Evolutionary conservation across 2,888 invertebrate species (phyloP).

Genomic region (Leuctra nigra): DNA sequence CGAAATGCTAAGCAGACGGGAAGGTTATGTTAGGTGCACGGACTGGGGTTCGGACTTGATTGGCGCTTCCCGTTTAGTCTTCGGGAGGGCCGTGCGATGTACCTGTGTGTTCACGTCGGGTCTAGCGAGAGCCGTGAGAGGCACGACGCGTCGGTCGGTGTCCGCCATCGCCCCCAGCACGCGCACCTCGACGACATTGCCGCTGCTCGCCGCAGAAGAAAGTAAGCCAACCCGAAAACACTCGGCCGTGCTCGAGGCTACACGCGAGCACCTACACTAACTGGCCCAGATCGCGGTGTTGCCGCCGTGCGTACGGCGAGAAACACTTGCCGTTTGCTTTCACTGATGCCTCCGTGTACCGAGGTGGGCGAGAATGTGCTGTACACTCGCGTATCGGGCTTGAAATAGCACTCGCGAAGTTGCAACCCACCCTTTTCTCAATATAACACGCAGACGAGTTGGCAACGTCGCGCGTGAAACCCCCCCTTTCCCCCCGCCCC

Average conservation of each 20-base stretch:
- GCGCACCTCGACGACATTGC: neutral
- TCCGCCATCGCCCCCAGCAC: too few species aligned
- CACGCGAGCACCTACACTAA: too few species aligned
- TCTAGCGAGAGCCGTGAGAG: neutral
- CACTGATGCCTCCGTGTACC: too few species aligned
- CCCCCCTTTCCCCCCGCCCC: conserved; percentile 15
- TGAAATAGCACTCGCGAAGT: neutral
- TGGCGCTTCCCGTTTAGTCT: too few species aligned
- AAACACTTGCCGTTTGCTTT: too few species aligned
- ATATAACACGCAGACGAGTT: neutral
- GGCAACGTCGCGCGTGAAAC: conserved; percentile 21
- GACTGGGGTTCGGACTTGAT: too few species aligned
- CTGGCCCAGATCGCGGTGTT: conserved; percentile 13
- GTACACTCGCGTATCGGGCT: neutral
- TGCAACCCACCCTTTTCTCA: neutral
- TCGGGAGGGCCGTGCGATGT: too few species aligned
- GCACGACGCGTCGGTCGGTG: neutral
- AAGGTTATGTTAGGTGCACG: too few species aligned
- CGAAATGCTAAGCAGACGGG: too few species aligned
- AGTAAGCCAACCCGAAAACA: neutral
- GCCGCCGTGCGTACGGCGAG: neutral
- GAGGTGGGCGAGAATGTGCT: too few species aligned
- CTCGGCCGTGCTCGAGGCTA: neutral
- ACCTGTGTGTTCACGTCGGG: too few species aligned
- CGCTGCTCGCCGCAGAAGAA: neutral